Conservation (phyloP, 2,797 vertebrate species). For the Epinephelus awoara region DNA sequence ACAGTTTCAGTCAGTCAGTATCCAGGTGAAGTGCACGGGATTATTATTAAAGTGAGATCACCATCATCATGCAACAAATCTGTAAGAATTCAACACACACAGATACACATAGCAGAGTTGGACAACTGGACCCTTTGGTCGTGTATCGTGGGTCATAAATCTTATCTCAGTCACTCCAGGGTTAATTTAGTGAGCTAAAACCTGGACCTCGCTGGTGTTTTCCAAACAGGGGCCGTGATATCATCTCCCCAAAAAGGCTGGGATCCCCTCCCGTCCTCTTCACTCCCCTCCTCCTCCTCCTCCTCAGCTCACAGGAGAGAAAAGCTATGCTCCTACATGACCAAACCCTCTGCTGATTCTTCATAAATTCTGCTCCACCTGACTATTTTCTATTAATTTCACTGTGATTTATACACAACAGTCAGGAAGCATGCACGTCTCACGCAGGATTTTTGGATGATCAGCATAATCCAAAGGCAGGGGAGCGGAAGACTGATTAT, state of each 20-base stretch:
- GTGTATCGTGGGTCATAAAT: conserved; percentile 6
- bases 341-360: neutral
- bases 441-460: neutral
- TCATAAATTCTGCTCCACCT: conserved; percentile 19
- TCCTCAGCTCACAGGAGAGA: conserved; percentile 12
- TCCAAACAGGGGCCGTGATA: conserved; percentile 34
- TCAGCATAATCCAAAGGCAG: conserved; percentile 21
- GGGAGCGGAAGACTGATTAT: conserved; percentile 10
- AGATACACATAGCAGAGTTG: neutral
- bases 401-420: conserved; percentile 7
- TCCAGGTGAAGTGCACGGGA: neutral
- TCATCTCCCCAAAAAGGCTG: conserved; percentile 26
- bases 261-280: neutral
- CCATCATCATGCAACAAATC: neutral
- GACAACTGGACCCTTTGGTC: neutral
- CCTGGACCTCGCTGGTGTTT: conserved; percentile 16
- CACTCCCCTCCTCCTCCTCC: no score
- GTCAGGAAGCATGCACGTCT: neutral
- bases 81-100: conserved; percentile 16
- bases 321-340: conserved; percentile 12
- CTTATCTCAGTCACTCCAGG: conserved; percentile 5
- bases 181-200: conserved; percentile 10
- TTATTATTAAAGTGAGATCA: neutral
- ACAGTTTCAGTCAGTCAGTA: conserved; percentile 18
- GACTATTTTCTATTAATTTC: conserved; percentile 3